These are phyloP conservation scores for Lacerta bilineata DNA, from an alignment of 2,797 vertebrate genomes.

Conservation along the genomic window DNA sequence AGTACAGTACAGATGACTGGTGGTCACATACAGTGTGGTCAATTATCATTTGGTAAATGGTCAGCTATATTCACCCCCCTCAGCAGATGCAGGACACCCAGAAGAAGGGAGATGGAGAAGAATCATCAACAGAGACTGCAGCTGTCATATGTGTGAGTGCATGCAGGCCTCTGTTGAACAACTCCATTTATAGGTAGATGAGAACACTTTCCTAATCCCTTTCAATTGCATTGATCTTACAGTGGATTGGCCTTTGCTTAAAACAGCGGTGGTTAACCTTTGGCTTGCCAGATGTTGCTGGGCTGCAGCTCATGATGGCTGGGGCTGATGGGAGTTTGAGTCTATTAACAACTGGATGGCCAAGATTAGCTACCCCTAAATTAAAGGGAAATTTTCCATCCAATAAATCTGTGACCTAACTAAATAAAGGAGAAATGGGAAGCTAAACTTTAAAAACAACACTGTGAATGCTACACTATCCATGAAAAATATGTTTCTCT, in stretches of 20 bases:
- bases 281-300: no score
- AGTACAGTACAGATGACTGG: not conserved
- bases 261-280: no score
- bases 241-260: not conserved
- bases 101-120: not conserved
- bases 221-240: not conserved
- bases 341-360: no score
- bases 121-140: not conserved
- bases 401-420: slow-evolving; percentile 2
- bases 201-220: slow-evolving; percentile 12
- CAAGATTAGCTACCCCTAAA: not conserved
- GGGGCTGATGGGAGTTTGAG: no score
- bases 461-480: not conserved
- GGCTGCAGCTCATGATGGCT: no score
- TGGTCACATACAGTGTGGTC: not conserved
- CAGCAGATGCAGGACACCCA: not conserved
- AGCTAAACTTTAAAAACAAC: not conserved
- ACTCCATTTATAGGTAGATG: not conserved
- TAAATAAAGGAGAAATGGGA: not conserved
- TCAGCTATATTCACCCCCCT: not conserved
- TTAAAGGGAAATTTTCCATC: not conserved
- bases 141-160: not conserved
- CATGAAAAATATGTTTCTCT: slow-evolving; percentile 2
- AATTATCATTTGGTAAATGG: not conserved
- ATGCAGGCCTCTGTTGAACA: not conserved